Conservation (phyloP, 2,113 vertebrate species). For the Sinocyclocheilus maitianheensis region DNA sequence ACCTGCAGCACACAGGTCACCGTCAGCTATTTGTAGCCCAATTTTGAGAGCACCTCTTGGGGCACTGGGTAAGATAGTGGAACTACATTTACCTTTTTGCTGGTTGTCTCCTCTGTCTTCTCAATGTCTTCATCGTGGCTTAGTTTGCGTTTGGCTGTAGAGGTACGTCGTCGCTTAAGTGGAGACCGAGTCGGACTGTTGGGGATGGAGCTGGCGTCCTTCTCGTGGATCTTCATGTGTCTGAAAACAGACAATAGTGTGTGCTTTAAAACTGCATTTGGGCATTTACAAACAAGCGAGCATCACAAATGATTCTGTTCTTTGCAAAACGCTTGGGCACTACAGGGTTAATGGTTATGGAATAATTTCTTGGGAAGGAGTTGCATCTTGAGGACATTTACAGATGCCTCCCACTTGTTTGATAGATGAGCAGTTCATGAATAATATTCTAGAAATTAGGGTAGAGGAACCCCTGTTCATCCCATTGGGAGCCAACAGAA, state of each 20-base stretch:
- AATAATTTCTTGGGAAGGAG: not conserved
- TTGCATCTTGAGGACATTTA: not conserved
- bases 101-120: slow-evolving; percentile 80
- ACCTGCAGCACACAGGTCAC: slow-evolving; percentile 68
- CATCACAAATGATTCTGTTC: not conserved
- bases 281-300: not conserved
- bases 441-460: slow-evolving; percentile 18
- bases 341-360: not conserved
- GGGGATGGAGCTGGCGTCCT: slow-evolving; percentile 79
- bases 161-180: slow-evolving; percentile 83
- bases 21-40: slow-evolving; percentile 45
- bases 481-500: slow-evolving; percentile 39
- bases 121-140: slow-evolving; percentile 80
- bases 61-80: not conserved
- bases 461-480: slow-evolving; percentile 24
- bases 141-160: slow-evolving; percentile 83
- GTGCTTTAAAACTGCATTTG: not conserved
- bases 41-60: not conserved
- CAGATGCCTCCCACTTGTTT: not conserved
- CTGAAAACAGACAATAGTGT: slow-evolving; percentile 67
- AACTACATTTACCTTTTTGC: slow-evolving; percentile 82
- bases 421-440: slow-evolving; percentile 28
- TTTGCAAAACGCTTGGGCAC: not conserved
- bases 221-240: slow-evolving; percentile 98
- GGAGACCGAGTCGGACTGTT: slow-evolving; percentile 83